Conservation (phyloP, 2,888 invertebrate genomes). For the Teinopalpus imperialis region DNA sequence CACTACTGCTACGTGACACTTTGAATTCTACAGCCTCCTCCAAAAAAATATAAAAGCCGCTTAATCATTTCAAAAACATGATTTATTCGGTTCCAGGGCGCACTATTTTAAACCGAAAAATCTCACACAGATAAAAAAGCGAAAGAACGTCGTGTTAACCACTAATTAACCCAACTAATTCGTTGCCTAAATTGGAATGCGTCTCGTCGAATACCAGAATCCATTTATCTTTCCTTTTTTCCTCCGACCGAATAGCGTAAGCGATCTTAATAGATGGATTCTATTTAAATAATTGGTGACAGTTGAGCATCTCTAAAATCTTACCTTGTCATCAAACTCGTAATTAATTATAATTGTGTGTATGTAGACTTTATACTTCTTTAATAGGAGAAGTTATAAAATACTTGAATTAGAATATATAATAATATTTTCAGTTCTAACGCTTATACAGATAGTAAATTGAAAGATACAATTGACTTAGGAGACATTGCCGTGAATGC, state of each 20-base stretch:
- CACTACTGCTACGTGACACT: slow-evolving; percentile 58
- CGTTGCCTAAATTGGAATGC: slow-evolving; percentile 48
- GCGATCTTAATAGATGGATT: slow-evolving; percentile 17
- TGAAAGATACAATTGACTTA: too few species aligned
- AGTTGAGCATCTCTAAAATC: background rate
- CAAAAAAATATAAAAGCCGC: slow-evolving; percentile 61
- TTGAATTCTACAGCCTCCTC: slow-evolving; percentile 68
- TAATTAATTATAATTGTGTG: slow-evolving; percentile 12
- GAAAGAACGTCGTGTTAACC: slow-evolving; percentile 44
- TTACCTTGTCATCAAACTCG: slow-evolving; percentile 1
- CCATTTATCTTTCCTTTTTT: slow-evolving; percentile 40
- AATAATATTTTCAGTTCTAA: too few species aligned
- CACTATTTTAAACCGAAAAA: slow-evolving; percentile 38
- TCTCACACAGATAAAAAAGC: slow-evolving; percentile 32
- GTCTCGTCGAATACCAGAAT: slow-evolving; percentile 45
- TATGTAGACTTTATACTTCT: too few species aligned
- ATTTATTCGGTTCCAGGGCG: slow-evolving; percentile 50
- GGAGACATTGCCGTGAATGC: too few species aligned
- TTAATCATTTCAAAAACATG: slow-evolving; percentile 69
- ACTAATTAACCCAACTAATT: slow-evolving; percentile 73
- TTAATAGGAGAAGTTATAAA: too few species aligned
- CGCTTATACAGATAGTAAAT: too few species aligned
- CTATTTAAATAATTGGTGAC: slow-evolving; percentile 21
- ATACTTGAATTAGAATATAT: too few species aligned
- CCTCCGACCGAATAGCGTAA: slow-evolving; percentile 16